Conservation (phyloP, 2,888 invertebrate species). For the Crossocerus cetratus region DNA sequence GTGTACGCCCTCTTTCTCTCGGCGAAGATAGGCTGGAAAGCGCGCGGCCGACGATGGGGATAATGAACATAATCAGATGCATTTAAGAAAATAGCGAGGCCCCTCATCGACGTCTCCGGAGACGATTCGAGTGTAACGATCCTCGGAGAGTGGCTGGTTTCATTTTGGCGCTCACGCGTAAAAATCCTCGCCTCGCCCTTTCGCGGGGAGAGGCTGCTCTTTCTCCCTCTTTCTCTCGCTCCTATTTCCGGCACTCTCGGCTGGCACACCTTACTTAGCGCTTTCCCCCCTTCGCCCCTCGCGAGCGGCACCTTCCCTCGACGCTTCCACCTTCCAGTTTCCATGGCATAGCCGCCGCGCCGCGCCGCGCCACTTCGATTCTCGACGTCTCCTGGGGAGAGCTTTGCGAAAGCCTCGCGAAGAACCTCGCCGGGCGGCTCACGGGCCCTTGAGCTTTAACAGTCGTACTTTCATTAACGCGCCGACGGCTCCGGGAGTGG, state of each 20-base stretch:
- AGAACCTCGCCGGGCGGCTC: slow-evolving; percentile 52
- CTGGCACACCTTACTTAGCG: slow-evolving; percentile 5
- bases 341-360: too few species aligned
- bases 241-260: slow-evolving; percentile 22
- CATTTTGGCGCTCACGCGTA: slow-evolving; percentile 65
- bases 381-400: slow-evolving; percentile 56
- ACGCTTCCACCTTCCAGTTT: too few species aligned
- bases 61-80: slow-evolving; percentile 68
- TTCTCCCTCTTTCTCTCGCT: slow-evolving; percentile 6
- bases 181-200: slow-evolving; percentile 50
- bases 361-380: slow-evolving; percentile 22
- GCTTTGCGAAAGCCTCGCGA: slow-evolving; percentile 55
- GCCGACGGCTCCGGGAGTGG: slow-evolving; percentile 43
- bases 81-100: slow-evolving; percentile 58
- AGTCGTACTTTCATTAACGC: slow-evolving; percentile 73
- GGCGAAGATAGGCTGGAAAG: neutral
- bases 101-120: slow-evolving; percentile 48
- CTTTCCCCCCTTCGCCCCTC: slow-evolving; percentile 52
- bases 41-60: slow-evolving; percentile 5
- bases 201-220: slow-evolving; percentile 5
- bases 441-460: slow-evolving; percentile 67
- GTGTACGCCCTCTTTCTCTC: neutral
- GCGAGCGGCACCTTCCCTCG: slow-evolving; percentile 29
- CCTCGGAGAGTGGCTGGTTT: slow-evolving; percentile 52
- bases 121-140: slow-evolving; percentile 66